Percentiles rank a stretch among this genome's conserved stretches.
These are phyloP conservation scores for Lasiurus borealis DNA, from an alignment of 2,113 vertebrate genomes.

Conservation along the genomic window DNA sequence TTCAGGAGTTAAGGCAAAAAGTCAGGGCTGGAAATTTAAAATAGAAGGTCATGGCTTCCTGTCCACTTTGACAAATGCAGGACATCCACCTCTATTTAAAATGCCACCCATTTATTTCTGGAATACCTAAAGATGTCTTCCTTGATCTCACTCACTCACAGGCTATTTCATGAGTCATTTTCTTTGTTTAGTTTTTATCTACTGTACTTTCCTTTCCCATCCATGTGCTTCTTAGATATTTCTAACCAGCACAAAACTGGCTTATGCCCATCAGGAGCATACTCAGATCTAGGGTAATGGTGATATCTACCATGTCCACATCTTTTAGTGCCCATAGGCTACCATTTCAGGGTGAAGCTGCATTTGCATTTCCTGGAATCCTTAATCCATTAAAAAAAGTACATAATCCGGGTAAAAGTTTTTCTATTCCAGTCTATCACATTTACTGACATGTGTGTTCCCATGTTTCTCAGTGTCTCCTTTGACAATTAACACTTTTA, in stretches of 20 bases:
- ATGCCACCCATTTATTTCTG: background rate
- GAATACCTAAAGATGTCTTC: background rate
- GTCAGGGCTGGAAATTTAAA: background rate
- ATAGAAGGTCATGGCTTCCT: background rate
- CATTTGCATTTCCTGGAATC: background rate
- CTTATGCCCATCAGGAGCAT: background rate
- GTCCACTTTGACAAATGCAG: background rate
- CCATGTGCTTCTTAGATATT: background rate
- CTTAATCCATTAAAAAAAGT: background rate
- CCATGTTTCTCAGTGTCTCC: background rate
- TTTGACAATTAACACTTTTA: background rate
- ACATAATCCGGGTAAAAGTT: background rate
- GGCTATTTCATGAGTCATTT: background rate
- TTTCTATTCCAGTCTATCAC: background rate
- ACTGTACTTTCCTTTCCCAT: background rate
- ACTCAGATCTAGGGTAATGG: background rate
- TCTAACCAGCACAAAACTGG: background rate
- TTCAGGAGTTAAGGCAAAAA: background rate
- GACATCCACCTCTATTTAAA: background rate
- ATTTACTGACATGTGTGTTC: background rate
- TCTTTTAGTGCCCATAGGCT: background rate
- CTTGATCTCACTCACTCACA: background rate
- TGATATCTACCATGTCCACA: background rate
- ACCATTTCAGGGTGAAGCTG: background rate
- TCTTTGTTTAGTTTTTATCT: background rate